Evolutionary conservation across 2,888 invertebrate species (phyloP), one percentile per base, ranked within the genome.

Genomic region (Griposia aprilina): DNA sequence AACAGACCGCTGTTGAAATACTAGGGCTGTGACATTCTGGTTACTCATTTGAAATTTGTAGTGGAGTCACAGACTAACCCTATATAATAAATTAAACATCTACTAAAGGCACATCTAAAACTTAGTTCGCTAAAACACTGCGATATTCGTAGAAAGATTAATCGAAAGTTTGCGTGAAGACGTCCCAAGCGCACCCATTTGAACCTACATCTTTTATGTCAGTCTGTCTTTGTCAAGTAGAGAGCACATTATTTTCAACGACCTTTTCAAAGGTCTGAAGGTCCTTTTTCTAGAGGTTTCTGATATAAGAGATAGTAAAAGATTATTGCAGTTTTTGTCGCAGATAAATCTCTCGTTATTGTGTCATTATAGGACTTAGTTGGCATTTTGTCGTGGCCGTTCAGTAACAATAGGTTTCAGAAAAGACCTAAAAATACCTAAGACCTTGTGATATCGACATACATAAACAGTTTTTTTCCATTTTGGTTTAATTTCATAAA

Each of bases 121-220:
- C 45, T 45, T 10, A 45, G 10, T 41, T 41, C 41, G 41, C 41
- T 7, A 41, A 77, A 71, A 63, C 3, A 6, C 8, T 55, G 48
- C 62, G 66, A 71, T 52, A 63, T 81, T 78, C 20, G 57, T 55
- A 66, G 30, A 65, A 69, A 82, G 87, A 86, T 84, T 84, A 68
- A 84, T 86, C 63, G 71, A 66, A 76, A 74, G 48, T 79, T 77
- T 74, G 63, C 84, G 84, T 82, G 84, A 66, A 76, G 62, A 74
- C 41, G 63, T 75, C 69, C 15, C 74, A 26, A 76, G 68, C 45
- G 11, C 62, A 66, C 26, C 59, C 59, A 74, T 81, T 85, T 70
- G 65, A 65, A 48, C 66, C 57, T 70, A 78, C 59, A 77, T 77
- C 23, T 75, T 68, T 74, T 74, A 69, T 63, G 13, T 52, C 78